Evolutionary conservation across 1,140 invertebrate genomes (phyloP).

Genomic region (Orchestia grillus): DNA sequence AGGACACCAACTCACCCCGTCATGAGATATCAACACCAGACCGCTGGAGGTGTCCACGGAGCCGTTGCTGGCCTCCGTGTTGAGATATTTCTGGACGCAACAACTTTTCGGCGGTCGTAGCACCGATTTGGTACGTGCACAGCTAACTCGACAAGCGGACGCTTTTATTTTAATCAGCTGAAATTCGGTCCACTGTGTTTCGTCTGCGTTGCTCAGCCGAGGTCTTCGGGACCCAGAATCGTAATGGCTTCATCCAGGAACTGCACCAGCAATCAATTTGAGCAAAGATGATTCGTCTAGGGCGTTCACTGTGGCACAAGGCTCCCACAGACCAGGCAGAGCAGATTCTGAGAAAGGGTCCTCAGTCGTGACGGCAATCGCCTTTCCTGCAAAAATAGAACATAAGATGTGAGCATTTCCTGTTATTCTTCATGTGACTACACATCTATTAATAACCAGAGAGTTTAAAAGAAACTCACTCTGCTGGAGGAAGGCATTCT

Average conservation of each 20-base stretch:
- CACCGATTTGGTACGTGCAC: too few species aligned
- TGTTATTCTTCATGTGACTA: not conserved
- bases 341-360: constrained; percentile 17
- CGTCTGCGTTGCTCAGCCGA: not conserved
- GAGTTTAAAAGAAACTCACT: too few species aligned
- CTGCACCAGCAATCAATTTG: not conserved
- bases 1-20: too few species aligned
- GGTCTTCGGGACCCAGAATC: not conserved
- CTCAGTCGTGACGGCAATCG: not conserved
- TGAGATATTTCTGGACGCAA: too few species aligned
- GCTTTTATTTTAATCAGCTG: too few species aligned
- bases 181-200: not conserved
- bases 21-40: too few species aligned
- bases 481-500: too few species aligned
- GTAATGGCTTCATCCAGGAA: not conserved
- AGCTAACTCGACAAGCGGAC: too few species aligned
- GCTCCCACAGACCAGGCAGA: not conserved
- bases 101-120: too few species aligned
- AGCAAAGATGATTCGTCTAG: not conserved
- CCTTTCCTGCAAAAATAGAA: not conserved
- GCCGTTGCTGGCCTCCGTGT: too few species aligned
- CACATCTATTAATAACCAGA: too few species aligned
- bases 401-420: not conserved
- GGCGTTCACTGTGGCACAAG: not conserved
- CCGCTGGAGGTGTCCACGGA: too few species aligned